These are phyloP conservation scores for Drosophila teissieri DNA, from an alignment of 1,140 invertebrate species.

Conservation along the genomic window DNA sequence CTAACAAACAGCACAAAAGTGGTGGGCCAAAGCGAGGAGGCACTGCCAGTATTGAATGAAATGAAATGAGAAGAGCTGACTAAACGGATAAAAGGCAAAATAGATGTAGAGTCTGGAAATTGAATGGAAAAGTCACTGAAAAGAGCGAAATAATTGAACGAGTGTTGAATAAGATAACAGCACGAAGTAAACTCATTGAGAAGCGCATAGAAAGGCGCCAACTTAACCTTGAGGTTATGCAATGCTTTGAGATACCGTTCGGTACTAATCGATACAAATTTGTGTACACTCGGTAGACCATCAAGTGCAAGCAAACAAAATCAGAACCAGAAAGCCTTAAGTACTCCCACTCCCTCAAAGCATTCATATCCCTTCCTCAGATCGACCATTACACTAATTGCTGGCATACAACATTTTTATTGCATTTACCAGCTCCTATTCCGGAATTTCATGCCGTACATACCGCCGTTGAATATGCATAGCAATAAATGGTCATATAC, in stretches of 20 bases:
- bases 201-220: constrained; percentile 4
- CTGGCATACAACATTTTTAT: constrained; percentile 59
- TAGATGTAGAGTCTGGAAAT: constrained; percentile 4
- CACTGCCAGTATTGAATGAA: constrained; percentile 6
- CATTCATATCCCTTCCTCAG: constrained; percentile 21
- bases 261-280: constrained; percentile 10
- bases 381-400: constrained; percentile 69
- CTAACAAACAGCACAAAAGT: constrained; percentile 8
- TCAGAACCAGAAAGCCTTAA: neutral
- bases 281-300: neutral
- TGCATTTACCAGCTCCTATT: constrained; percentile 37
- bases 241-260: too few relatives aligned
- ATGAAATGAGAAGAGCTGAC: constrained; percentile 26
- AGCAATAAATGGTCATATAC: constrained; percentile 60
- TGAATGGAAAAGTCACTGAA: constrained; percentile 23
- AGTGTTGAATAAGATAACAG: constrained; percentile 3
- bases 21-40: neutral
- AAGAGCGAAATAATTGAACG: constrained; percentile 7
- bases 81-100: constrained; percentile 16
- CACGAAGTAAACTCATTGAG: neutral
- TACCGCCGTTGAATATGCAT: constrained; percentile 59
- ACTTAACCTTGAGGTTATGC: neutral
- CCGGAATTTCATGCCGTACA: constrained; percentile 48
- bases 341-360: neutral
- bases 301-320: constrained; percentile 14